Evolutionary conservation across 2,888 invertebrate species (phyloP).

Genomic region (Orthonychiurus folsomi): DNA sequence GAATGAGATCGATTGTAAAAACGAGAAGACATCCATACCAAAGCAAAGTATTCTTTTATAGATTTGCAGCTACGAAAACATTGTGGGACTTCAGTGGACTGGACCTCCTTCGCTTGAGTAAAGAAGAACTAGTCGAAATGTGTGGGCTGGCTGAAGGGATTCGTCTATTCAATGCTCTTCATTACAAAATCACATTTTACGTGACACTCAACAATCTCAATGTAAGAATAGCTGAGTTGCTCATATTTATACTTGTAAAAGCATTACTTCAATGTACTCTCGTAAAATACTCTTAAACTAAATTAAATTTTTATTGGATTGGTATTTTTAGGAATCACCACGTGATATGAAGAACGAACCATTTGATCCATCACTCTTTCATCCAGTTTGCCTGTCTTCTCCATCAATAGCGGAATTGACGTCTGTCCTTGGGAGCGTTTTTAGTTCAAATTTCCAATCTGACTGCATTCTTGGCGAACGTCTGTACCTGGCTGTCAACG

Average conservation of each 20-base stretch:
- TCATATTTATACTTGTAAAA: neutral
- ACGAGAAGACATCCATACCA: no score
- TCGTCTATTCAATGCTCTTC: conserved; percentile 78
- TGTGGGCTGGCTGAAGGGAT: conserved; percentile 92
- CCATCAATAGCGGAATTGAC: conserved; percentile 38
- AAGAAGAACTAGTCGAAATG: conserved; percentile 87
- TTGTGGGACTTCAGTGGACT: conserved; percentile 62
- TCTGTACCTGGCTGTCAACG: conserved; percentile 32
- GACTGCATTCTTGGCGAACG: conserved; percentile 32
- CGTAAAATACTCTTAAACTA: neutral
- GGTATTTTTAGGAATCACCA: neutral
- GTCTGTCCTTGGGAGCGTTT: conserved; percentile 33
- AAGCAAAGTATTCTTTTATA: no score
- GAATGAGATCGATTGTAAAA: no score
- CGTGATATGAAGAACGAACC: neutral
- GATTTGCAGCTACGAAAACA: conserved; percentile 37
- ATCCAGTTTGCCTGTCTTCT: conserved; percentile 38
- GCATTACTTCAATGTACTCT: neutral
- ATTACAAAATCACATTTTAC: conserved; percentile 52
- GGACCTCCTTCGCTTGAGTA: conserved; percentile 76
- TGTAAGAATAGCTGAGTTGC: neutral
- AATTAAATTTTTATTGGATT: neutral
- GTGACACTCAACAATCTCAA: conserved; percentile 26
- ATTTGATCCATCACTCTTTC: conserved; percentile 24
- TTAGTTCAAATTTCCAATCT: conserved; percentile 26